These are phyloP conservation scores for Centropus bengalensis DNA, from an alignment of 2,113 vertebrate genomes.

Conservation along the genomic window DNA sequence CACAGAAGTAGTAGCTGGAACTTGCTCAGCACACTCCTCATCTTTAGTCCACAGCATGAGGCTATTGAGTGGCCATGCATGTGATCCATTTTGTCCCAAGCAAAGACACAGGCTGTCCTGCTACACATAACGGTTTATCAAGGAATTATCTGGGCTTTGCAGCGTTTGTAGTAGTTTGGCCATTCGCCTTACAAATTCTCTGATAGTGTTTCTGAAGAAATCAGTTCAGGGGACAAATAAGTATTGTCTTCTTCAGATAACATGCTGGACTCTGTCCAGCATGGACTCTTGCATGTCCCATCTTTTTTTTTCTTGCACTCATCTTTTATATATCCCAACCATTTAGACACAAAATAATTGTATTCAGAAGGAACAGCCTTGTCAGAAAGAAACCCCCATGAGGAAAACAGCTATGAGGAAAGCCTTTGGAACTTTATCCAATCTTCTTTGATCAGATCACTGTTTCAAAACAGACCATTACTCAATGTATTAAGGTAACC, in stretches of 20 bases:
- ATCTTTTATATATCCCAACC: not conserved
- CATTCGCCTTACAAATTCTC: not conserved
- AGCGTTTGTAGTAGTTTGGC: not conserved
- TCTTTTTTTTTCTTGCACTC: not conserved
- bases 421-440: not conserved
- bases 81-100: not conserved
- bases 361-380: not conserved
- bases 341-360: not conserved
- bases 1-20: not conserved
- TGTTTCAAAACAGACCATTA: not conserved
- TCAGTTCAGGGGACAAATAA: not conserved
- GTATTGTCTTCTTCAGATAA: not conserved
- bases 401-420: not conserved
- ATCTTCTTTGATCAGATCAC: not conserved
- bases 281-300: rapidly evolving
- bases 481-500: not conserved
- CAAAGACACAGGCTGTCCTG: not conserved
- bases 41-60: rapidly evolving
- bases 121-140: rapidly evolving
- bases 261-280: not conserved
- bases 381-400: not conserved
- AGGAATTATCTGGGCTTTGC: not conserved
- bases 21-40: not conserved
- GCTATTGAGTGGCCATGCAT: not conserved
- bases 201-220: not conserved